Percentiles rank a stretch among this genome's conserved stretches.
phyloP scores from a whole-genome alignment of 1,140 invertebrate species.

The Hormaphis cornu region DNA sequence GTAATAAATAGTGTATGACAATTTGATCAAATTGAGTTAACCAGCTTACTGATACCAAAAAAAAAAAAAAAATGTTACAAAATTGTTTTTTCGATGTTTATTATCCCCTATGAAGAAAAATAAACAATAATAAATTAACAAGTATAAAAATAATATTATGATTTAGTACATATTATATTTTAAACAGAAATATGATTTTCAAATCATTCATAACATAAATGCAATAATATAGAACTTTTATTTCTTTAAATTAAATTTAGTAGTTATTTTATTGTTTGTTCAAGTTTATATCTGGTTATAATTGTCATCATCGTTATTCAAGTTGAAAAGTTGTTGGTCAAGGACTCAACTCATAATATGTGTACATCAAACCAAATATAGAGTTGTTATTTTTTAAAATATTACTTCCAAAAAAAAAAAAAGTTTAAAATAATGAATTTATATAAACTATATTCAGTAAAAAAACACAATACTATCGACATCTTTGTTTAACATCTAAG shows the following conservation, averaged over 20 bases:
- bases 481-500: neutral
- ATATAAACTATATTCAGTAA: neutral
- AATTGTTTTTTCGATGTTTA: neutral
- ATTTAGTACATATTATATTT: neutral
- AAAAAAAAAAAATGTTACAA: neutral
- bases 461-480: too few relatives aligned
- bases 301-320: neutral
- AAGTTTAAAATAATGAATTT: neutral
- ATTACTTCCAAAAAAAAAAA: neutral
- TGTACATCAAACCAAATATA: too few relatives aligned
- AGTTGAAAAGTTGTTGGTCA: neutral
- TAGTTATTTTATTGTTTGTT: too few relatives aligned
- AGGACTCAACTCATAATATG: neutral
- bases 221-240: neutral
- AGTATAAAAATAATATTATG: conserved; percentile 16
- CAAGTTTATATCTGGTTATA: neutral
- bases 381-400: neutral
- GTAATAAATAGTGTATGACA: neutral
- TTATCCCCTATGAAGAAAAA: neutral
- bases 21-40: neutral
- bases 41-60: neutral
- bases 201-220: neutral
- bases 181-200: neutral
- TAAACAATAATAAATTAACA: neutral
- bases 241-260: neutral